phyloP scores from a whole-genome alignment of 2,888 invertebrate species.

The Rhabditoides inermis region DNA sequence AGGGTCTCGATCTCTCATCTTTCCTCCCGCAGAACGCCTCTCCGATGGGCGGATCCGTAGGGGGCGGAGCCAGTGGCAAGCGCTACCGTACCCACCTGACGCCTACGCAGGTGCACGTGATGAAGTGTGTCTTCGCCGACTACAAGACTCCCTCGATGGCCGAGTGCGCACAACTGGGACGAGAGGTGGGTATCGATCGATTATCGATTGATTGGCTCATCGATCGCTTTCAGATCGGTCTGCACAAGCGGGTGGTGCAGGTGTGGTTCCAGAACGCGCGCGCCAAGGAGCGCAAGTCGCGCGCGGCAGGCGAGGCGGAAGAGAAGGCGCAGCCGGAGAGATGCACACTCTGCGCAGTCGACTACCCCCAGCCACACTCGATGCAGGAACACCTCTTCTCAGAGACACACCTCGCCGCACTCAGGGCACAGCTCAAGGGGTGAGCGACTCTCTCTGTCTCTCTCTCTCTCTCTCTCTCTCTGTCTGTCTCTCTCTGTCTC shows the following conservation, averaged over 20 bases:
- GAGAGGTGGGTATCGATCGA: conserved; percentile 68
- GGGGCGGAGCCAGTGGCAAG: conserved; percentile 57
- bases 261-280: conserved; percentile 87
- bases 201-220: background rate
- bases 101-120: conserved; percentile 65
- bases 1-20: conserved; percentile 12
- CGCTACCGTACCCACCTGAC: conserved; percentile 87
- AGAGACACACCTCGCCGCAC: conserved; percentile 68
- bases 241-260: conserved; percentile 74
- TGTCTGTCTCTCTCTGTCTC: no score
- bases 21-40: conserved; percentile 11
- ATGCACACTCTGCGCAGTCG: conserved; percentile 82
- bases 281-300: conserved; percentile 90
- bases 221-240: conserved; percentile 29
- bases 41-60: conserved; percentile 4
- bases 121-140: conserved; percentile 85
- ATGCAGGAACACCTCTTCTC: conserved; percentile 95
- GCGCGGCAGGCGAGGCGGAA: conserved; percentile 51
- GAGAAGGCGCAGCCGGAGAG: conserved; percentile 59
- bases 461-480: no score
- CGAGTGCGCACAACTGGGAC: conserved; percentile 87
- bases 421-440: conserved; percentile 5
- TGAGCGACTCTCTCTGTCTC: background rate
- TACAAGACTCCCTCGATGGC: conserved; percentile 97
- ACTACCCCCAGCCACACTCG: conserved; percentile 83